Base-by-base conservation (phyloP, 1,140 invertebrate genomes). In the Drosophila orosa region DNA sequence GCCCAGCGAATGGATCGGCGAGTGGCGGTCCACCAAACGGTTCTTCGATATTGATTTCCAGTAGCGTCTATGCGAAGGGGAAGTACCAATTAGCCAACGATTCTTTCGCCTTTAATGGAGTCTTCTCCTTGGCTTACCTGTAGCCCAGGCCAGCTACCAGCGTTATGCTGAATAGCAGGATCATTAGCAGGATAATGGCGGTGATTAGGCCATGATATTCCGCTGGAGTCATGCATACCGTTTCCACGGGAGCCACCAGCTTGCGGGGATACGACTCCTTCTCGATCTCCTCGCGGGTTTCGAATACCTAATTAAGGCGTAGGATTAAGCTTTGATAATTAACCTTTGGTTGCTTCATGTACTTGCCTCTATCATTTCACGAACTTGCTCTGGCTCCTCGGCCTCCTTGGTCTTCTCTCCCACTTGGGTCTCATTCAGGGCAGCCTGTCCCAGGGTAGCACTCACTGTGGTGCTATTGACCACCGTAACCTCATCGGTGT, bases 331-430 rank as follows among this genome's bases (percentile, higher is more conserved):
- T 3, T 2, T 17, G 9, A 27, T 0, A 22, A 15, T 58, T 12
- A 17, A 9, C 5, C 29, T 24, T 1, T 47, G 13, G 0, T n/a
- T 1, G 1, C 5, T 17, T 2, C 1, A 7, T 5, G 17, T 4
- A 17, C 37, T 57, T 35, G 97, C 96, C 93, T 97, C 95, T 60
- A 97, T 97, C 95, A 97, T 97, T 93, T 97, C 96, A 68, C 96
- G 93, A 13, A 97, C 96, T 90, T 96, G 95, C 90, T 97, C 96
- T 0, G 94, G 94, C 12, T 93, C 93, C 85, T 95, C 94, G 3
- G 25, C 19, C 31, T 90, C 85, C 65, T 86, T 90, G 15, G 62
- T 7, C 19, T 89, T 89, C 10, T 89, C 84, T 13, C 60, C 66
- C 5, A 24, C 37, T 24, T 80, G 76, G 5, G 84, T 91, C 24